Percentiles rank a stretch among this genome's conserved stretches.
Conservation (phyloP, 2,797 vertebrate genomes). For the Acrossocheilus fasciatus region DNA sequence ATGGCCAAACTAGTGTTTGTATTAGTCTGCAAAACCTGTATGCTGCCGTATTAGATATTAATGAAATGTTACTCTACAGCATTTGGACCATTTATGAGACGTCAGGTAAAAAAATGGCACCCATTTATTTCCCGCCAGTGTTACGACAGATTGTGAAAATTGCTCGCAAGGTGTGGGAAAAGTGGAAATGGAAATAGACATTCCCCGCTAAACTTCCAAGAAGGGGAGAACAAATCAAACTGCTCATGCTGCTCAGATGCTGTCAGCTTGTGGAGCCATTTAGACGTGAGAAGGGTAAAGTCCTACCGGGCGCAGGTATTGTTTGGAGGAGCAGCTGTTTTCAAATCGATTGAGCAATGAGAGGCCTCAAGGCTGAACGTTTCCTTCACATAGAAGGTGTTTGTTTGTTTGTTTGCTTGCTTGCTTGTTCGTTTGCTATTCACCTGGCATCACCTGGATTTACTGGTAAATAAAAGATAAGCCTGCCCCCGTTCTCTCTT, state of each 20-base stretch:
- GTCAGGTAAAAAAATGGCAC: slow-evolving; percentile 34
- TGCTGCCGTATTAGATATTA: slow-evolving; percentile 32
- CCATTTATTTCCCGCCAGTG: slow-evolving; percentile 40
- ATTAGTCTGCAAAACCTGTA: slow-evolving; percentile 35
- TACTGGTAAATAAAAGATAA: slow-evolving; percentile 57
- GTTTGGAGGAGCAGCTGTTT: slow-evolving; percentile 38
- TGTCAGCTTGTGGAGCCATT: slow-evolving; percentile 40
- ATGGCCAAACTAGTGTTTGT: slow-evolving; percentile 26
- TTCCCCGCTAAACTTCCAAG: background rate
- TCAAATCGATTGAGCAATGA: slow-evolving; percentile 46
- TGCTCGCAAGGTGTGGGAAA: slow-evolving; percentile 18
- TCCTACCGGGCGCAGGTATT: slow-evolving; percentile 22
- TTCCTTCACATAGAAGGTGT: slow-evolving; percentile 21
- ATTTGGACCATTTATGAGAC: slow-evolving; percentile 26
- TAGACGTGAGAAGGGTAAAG: slow-evolving; percentile 13
- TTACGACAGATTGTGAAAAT: slow-evolving; percentile 40
- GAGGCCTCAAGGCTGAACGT: slow-evolving; percentile 18
- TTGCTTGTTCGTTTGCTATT: slow-evolving; percentile 38
- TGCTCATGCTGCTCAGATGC: slow-evolving; percentile 10
- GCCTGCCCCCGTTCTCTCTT: slow-evolving; percentile 3
- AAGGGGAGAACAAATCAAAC: slow-evolving; percentile 23
- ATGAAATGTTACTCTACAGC: slow-evolving; percentile 42
- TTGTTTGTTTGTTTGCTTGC: slow-evolving; percentile 21
- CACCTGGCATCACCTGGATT: slow-evolving; percentile 31
- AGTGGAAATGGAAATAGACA: slow-evolving; percentile 34